Conservation (phyloP, 2,888 invertebrate species). For the Cryptocheilus praepositus region DNA sequence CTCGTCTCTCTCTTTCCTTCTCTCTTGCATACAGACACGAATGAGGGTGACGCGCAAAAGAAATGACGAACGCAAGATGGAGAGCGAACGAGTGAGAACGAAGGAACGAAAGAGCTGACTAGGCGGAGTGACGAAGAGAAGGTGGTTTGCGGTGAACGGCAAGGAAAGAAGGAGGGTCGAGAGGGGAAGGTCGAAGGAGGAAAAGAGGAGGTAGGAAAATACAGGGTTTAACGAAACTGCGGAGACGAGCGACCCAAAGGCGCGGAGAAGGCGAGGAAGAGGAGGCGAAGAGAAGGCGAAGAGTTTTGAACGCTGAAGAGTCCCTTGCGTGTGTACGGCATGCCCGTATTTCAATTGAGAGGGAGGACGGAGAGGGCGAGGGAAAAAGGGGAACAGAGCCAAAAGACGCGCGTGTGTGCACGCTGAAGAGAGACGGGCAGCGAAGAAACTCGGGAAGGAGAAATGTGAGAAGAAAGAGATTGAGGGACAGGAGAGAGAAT, state of each 20-base stretch:
- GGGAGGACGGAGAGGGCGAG: slow-evolving; percentile 1
- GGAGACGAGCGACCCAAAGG: slow-evolving; percentile 6
- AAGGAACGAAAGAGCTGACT: slow-evolving; percentile 5
- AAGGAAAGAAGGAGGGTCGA: background rate
- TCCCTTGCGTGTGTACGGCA: slow-evolving; percentile 9
- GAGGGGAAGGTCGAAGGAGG: slow-evolving; percentile 13
- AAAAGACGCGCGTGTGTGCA: no score
- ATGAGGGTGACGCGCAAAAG: slow-evolving; percentile 14
- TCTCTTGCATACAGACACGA: slow-evolving; percentile 29
- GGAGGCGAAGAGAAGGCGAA: no score
- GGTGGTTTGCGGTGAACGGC: slow-evolving; percentile 21
- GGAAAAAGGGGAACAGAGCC: no score
- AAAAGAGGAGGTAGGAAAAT: slow-evolving; percentile 33
- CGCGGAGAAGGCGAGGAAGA: no score
- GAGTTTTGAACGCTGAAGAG: slow-evolving; percentile 17
- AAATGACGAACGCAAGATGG: slow-evolving; percentile 1
- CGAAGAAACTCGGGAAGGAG: background rate
- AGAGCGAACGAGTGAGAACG: slow-evolving; percentile 10
- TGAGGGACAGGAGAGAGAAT: slow-evolving; percentile 6
- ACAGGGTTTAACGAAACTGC: slow-evolving; percentile 49
- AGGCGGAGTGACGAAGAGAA: slow-evolving; percentile 7
- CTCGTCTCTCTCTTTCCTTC: no score
- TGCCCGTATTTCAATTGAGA: slow-evolving; percentile 15
- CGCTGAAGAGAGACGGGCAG: background rate
- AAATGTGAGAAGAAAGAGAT: slow-evolving; percentile 6